Evolutionary conservation across 1,140 invertebrate genomes (phyloP), one percentile per base, ranked within the genome.

Genomic region (Drosophila athabasca): DNA sequence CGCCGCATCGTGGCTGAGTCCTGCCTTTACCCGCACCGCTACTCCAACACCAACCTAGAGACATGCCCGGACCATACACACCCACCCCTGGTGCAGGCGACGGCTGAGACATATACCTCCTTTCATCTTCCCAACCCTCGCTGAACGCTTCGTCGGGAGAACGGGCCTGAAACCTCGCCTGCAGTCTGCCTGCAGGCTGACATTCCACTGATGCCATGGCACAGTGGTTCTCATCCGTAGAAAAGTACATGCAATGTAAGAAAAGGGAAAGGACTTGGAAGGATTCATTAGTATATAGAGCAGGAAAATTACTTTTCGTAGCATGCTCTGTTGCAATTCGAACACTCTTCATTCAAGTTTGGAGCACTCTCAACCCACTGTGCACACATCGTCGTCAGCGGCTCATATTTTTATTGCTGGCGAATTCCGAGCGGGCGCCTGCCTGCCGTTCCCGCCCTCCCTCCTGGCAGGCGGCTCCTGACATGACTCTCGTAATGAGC

Each of bases 401-500:
- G 35, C 44, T 60, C 79, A 83, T 67, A 68, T 76, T 75, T 84
- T 84, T 76, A 84, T 73, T 79, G 80, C 59, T 46, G 13, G 50
- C 79, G 31, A 76, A 85, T 85, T 80, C 73, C 77, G 71, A 76
- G 68, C 73, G 81, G 68, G 73, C 62, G 76, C 70, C 52, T 48
- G n/a, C 43, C n/a, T 29, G 9, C 19, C 8, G 19, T 26, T 46
- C 44, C 65, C 8, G 31, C 15, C 35, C 29, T 24, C 39, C 44
- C 62, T 35, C 51, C 39, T 17, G 44, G 24, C 35, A 9, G 29
- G 17, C 54, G 15, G n/a, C 44, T 52, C 22, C 53, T 44, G 49
- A 59, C 74, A 62, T 75, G 55, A 67, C 72, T 76, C 55, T 71
- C 78, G 80, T 88, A 87, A 87, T 87, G 83, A 87, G 83, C 64